Conservation (phyloP, 2,797 vertebrate genomes). For the Ibycter americanus region DNA sequence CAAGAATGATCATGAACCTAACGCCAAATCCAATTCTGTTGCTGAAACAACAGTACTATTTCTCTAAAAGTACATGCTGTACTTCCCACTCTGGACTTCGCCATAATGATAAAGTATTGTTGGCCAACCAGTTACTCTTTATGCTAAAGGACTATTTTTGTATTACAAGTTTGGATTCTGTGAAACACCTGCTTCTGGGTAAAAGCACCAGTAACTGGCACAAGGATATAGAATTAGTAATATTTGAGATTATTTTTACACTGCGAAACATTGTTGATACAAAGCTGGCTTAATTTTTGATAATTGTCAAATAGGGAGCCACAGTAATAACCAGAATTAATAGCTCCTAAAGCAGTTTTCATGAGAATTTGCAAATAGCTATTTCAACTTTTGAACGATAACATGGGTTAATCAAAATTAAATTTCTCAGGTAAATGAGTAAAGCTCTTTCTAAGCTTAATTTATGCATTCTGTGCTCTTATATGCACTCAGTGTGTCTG, state of each 20-base stretch:
- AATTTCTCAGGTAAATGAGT: not conserved
- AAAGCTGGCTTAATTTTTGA: not conserved
- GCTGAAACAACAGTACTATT: not conserved
- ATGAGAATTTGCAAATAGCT: not conserved
- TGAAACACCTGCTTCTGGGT: not conserved
- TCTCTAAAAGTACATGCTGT: not conserved
- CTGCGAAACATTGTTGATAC: not conserved
- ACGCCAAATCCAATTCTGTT: not conserved
- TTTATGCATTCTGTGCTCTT: not conserved
- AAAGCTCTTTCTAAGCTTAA: not conserved
- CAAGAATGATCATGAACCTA: not conserved
- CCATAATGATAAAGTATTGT: not conserved
- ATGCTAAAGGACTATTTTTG: not conserved
- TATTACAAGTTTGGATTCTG: not conserved
- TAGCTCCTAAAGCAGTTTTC: not conserved
- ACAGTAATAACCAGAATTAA: not conserved
- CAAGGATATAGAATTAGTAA: not conserved
- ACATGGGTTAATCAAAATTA: not conserved
- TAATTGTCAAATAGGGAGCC: not conserved
- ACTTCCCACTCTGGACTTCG: not conserved
- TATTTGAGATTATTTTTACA: not conserved
- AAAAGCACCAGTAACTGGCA: not conserved
- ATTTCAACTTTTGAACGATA: not conserved
- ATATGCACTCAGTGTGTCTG: not conserved
- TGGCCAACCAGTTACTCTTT: not conserved